Conservation (phyloP, 2,888 invertebrate genomes). For the Ichneumon xanthorius region DNA sequence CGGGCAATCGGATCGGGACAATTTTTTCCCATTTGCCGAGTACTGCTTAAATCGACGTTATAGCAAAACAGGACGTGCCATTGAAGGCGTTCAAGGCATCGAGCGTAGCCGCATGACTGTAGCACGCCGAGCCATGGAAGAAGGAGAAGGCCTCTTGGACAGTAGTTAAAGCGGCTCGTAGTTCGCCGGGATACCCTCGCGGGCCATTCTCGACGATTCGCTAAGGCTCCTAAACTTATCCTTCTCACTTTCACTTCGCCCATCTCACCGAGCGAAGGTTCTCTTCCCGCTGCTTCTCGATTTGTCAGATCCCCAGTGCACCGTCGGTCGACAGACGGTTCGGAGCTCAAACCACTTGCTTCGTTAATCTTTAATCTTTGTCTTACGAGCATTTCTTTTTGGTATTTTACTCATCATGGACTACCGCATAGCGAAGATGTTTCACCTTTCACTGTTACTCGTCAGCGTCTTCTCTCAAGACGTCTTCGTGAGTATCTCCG, state of each 20-base stretch:
- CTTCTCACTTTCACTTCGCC: slow-evolving; percentile 79
- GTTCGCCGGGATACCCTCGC: slow-evolving; percentile 18
- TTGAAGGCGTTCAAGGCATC: slow-evolving; percentile 51
- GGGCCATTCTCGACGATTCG: slow-evolving; percentile 49
- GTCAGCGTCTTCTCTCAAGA: slow-evolving; percentile 62
- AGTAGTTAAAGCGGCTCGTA: slow-evolving; percentile 29
- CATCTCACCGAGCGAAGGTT: slow-evolving; percentile 70
- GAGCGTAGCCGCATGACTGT: slow-evolving; percentile 36
- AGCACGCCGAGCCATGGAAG: not conserved
- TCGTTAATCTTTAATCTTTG: not conserved
- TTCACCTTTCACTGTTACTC: slow-evolving; percentile 45
- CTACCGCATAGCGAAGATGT: slow-evolving; percentile 55
- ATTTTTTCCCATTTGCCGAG: not conserved
- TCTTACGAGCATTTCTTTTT: slow-evolving; percentile 8
- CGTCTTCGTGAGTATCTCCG: slow-evolving; percentile 72
- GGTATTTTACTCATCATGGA: slow-evolving; percentile 36
- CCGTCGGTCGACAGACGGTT: slow-evolving; percentile 39
- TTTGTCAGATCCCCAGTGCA: slow-evolving; percentile 19
- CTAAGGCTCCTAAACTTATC: slow-evolving; percentile 72
- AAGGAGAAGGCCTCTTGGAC: slow-evolving; percentile 48
- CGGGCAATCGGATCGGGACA: not conserved
- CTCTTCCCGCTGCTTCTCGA: slow-evolving; percentile 49
- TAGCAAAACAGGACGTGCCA: slow-evolving; percentile 29
- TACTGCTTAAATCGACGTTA: not conserved
- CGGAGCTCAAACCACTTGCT: slow-evolving; percentile 20